Conservation (phyloP, 2,113 vertebrate genomes). For the Struthio camelus region DNA sequence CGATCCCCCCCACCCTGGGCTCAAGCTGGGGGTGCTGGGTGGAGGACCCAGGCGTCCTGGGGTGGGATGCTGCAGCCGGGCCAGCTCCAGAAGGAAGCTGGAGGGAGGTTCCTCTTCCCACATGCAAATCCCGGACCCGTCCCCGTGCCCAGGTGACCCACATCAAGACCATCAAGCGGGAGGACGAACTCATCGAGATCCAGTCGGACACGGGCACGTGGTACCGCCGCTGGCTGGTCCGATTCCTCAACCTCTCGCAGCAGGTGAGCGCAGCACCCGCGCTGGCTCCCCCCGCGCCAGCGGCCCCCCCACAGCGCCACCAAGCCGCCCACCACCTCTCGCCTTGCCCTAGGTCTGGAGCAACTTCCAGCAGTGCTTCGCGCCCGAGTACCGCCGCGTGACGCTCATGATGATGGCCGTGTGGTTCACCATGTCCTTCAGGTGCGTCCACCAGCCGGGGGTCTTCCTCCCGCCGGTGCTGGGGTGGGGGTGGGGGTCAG, state of each 20-base stretch:
- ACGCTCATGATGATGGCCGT: conserved; percentile 98
- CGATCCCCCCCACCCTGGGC: conserved; percentile 9
- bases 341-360: conserved; percentile 80
- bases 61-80: not conserved
- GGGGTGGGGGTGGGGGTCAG: not conserved
- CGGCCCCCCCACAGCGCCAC: too few species aligned
- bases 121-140: too few species aligned
- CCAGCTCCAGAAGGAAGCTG: not conserved
- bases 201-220: conserved; percentile 86
- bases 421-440: conserved; percentile 99
- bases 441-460: conserved; percentile 69
- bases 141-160: conserved; percentile 85
- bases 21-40: not conserved
- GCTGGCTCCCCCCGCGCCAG: too few species aligned
- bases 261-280: conserved; percentile 83
- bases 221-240: conserved; percentile 91
- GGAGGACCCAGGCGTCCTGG: not conserved
- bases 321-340: not conserved
- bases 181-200: conserved; percentile 92
- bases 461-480: not conserved
- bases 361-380: conserved; percentile 89
- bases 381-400: conserved; percentile 88
- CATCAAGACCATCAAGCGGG: conserved; percentile 94
- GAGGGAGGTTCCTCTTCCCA: too few species aligned
- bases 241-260: conserved; percentile 84